Percentiles rank a stretch among this genome's conserved stretches.
These are phyloP conservation scores for Leptoteleia sp. DNA, from an alignment of 1,140 invertebrate genomes.

Conservation along the genomic window DNA sequence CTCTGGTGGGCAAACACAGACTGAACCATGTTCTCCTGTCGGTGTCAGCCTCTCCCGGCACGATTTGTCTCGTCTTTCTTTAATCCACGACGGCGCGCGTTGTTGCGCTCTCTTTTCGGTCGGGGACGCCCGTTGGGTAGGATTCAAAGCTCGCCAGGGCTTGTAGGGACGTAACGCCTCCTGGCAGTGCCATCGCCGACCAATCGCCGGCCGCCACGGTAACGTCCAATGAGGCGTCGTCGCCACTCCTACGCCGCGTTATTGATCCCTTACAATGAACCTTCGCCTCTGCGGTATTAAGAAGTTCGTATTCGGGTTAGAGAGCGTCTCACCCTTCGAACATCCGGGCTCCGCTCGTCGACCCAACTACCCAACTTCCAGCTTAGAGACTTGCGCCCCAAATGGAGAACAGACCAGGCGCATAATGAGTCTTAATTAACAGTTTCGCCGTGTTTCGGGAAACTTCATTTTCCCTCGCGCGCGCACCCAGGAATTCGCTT, in stretches of 20 bases:
- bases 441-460: conserved; percentile 79
- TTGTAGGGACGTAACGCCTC: conserved; percentile 72
- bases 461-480: conserved; percentile 76
- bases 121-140: conserved; percentile 55
- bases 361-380: conserved; percentile 44
- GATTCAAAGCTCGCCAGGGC: conserved; percentile 40
- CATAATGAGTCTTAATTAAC: conserved; percentile 82
- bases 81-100: conserved; percentile 46
- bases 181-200: conserved; percentile 74
- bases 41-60: conserved; percentile 75
- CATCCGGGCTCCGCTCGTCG: conserved; percentile 37
- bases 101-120: conserved; percentile 65
- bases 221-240: conserved; percentile 76
- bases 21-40: conserved; percentile 75
- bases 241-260: conserved; percentile 79
- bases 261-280: conserved; percentile 81
- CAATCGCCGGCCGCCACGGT: conserved; percentile 71
- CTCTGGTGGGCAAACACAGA: conserved; percentile 80
- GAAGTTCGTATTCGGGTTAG: conserved; percentile 77
- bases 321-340: conserved; percentile 53
- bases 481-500: conserved; percentile 31
- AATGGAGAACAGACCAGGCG: conserved; percentile 65
- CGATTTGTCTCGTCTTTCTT: conserved; percentile 73
- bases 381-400: conserved; percentile 59
- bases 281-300: conserved; percentile 75